Conservation (phyloP, 2,797 vertebrate genomes). For the Arrhamphus sclerolepis region DNA sequence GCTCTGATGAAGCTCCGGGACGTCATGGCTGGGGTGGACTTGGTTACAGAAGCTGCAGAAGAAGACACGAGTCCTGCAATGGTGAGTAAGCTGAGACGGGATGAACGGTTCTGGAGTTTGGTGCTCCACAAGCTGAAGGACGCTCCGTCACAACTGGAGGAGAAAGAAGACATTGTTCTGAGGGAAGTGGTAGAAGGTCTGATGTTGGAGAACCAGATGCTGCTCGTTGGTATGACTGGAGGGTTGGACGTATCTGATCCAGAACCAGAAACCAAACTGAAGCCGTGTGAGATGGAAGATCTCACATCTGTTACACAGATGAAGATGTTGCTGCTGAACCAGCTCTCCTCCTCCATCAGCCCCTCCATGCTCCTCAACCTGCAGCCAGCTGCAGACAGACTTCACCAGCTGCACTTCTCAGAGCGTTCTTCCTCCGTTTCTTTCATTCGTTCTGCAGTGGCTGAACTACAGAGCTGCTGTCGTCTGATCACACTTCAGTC, state of each 20-base stretch:
- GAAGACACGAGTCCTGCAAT: conserved; percentile 2
- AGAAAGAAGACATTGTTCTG: conserved; percentile 28
- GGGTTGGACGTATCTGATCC: too few species aligned
- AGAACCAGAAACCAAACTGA: neutral
- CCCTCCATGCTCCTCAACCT: conserved; percentile 25
- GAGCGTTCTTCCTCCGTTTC: conserved; percentile 10
- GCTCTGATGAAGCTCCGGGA: conserved; percentile 59
- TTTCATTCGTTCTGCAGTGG: conserved; percentile 41
- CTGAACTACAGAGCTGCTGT: conserved; percentile 58
- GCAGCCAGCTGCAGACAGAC: conserved; percentile 25
- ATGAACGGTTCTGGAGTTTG: conserved; percentile 64
- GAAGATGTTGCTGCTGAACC: conserved; percentile 52
- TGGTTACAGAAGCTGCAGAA: conserved; percentile 19
- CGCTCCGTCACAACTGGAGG: neutral
- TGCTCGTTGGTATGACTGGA: too few species aligned
- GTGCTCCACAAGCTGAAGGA: conserved; percentile 42
- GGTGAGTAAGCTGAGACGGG: conserved; percentile 45
- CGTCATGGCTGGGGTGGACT: conserved; percentile 46
- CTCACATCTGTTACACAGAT: conserved; percentile 40
- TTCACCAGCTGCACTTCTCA: conserved; percentile 4
- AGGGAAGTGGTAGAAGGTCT: conserved; percentile 34
- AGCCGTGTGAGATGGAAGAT: conserved; percentile 10
- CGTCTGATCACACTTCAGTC: conserved; percentile 30
- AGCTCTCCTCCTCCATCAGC: conserved; percentile 34
- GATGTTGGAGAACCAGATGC: conserved; percentile 58